Conservation (phyloP, 2,113 vertebrate genomes). For the Dipodomys merriami region DNA sequence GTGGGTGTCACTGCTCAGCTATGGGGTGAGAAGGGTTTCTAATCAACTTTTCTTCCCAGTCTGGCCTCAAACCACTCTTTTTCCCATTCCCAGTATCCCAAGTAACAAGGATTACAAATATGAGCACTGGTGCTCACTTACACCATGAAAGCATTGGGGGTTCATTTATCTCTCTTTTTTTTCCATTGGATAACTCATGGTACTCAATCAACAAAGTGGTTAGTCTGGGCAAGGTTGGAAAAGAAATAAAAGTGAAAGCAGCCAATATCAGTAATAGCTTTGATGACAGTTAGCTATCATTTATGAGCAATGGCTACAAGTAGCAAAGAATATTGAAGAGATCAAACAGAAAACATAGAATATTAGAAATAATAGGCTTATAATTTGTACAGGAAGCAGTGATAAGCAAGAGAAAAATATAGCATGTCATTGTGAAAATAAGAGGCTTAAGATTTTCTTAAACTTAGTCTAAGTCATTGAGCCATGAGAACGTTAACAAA, state of each 20-base stretch:
- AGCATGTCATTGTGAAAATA: slow-evolving; percentile 45
- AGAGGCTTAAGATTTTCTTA: slow-evolving; percentile 49
- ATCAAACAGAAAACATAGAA: not conserved
- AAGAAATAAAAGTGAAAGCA: not conserved
- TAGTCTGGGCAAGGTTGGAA: not conserved
- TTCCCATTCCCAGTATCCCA: too few species aligned
- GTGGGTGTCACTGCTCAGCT: too few species aligned
- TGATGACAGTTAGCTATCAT: not conserved
- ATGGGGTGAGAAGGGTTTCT: too few species aligned
- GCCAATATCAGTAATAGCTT: not conserved
- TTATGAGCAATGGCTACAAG: not conserved
- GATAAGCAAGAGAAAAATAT: slow-evolving; percentile 32
- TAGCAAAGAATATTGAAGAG: not conserved
- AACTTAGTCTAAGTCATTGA: slow-evolving; percentile 65
- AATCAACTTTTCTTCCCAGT: too few species aligned
- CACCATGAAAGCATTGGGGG: not conserved
- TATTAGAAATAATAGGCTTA: not conserved
- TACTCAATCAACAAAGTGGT: not conserved
- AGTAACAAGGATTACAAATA: not conserved
- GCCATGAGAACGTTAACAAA: slow-evolving; percentile 37
- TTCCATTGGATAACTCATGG: not conserved
- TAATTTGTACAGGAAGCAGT: slow-evolving; percentile 27
- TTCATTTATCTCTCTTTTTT: not conserved
- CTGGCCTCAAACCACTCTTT: too few species aligned
- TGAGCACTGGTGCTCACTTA: not conserved